Conservation (phyloP, 1,140 invertebrate species). For the Bombus haemorrhoidalis region DNA sequence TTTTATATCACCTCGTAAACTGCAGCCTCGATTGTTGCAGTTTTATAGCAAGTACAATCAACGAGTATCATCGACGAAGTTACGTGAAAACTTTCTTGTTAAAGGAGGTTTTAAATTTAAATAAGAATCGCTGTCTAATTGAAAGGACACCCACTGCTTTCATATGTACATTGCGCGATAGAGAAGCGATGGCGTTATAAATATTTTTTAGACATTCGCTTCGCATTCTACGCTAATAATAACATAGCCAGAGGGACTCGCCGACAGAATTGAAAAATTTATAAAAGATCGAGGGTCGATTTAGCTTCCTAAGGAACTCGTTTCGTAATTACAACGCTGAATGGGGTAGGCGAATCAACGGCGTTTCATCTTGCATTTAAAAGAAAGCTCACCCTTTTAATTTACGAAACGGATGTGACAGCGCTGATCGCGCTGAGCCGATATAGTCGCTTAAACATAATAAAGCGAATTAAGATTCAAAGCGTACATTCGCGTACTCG, state of each 20-base stretch:
- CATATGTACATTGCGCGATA: background rate
- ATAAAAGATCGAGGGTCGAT: too few species aligned
- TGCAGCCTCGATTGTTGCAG: conserved; percentile 46
- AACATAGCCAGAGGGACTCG: too few species aligned
- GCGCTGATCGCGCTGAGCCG: background rate
- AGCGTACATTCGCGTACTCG: conserved; percentile 55
- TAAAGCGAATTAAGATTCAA: conserved; percentile 73
- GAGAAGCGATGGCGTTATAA: background rate
- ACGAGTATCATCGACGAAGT: background rate
- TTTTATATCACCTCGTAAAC: conserved; percentile 61
- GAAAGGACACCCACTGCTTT: background rate
- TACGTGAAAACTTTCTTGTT: background rate
- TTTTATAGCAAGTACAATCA: conserved; percentile 48
- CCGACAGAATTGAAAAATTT: background rate
- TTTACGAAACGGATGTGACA: conserved; percentile 2
- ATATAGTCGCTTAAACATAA: conserved; percentile 63
- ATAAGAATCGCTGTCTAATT: background rate
- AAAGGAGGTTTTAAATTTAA: conserved; percentile 24
- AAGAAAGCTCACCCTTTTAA: background rate
- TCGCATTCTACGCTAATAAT: too few species aligned
- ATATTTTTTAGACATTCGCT: background rate
- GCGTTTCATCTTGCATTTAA: background rate
- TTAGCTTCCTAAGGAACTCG: background rate
- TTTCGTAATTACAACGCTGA: too few species aligned
- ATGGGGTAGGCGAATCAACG: too few species aligned